Evolutionary conservation across 2,113 vertebrate species (phyloP), one percentile per base, ranked within the genome.

Genomic region (Acinonyx jubatus): DNA sequence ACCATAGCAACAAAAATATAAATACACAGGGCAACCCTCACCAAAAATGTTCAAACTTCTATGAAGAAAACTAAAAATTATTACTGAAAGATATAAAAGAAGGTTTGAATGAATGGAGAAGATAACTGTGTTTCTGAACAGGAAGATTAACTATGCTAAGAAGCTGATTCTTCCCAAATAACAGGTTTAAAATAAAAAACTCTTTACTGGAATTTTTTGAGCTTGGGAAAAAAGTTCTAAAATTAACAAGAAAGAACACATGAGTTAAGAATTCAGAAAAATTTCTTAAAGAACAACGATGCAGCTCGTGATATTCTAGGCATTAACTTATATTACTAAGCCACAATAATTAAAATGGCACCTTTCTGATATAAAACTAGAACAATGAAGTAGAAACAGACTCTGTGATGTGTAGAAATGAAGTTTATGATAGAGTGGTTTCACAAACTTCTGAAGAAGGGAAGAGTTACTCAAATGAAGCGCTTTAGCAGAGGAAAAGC

Each of bases 181-280:
- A 65, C 36, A 57, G 45, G 29, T 69, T 94, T 48, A 95, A 82
- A 92, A 41, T 18, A 85, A 80, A 57, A 73, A 38, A 21, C 1
- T 11, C 48, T 61, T 94, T 52, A 69, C 27, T 41, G 15, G 38
- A 79, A 45, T 52, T 65, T 87, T 95, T 12, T 87, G 14, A 87
- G 65, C 57, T 63, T 84, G 21, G 21, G n/a, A 89, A 91, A 92
- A 66, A 96, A 63, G 19, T 91, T 89, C 79, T 92, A 92, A 97
- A 61, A 88, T 33, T 81, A 14, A 91, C 45, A 86, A 36, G 23
- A 31, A 68, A 95, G 82, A 81, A n/a, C 68, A 63, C 80, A 52
- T 36, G 86, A 61, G 27, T 66, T 92, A 92, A 55, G 23, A 94
- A 93, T 73, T 66, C 86, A 83, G 76, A 52, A 79, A 52, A 82